Evolutionary conservation across 2,888 invertebrate species (phyloP).

Genomic region (Gandaritis pyraliata): DNA sequence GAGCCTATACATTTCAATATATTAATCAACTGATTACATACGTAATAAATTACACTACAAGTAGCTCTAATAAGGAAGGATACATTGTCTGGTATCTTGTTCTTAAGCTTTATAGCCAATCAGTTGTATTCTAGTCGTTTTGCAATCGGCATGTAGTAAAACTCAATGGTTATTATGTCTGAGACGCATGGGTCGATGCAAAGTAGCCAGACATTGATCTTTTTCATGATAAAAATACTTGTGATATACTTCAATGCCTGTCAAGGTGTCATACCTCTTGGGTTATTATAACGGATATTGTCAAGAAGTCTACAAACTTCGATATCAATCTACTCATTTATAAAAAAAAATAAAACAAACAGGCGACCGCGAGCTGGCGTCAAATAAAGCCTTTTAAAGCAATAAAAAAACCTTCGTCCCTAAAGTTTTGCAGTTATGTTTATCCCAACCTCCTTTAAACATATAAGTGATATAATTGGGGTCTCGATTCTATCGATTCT

Average conservation of each 20-base stretch:
- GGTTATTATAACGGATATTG: too few relatives aligned
- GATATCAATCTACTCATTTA: not conserved
- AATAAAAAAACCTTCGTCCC: slow-evolving; percentile 48
- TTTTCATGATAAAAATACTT: not conserved
- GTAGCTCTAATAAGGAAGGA: slow-evolving; percentile 41
- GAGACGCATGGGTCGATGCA: slow-evolving; percentile 17
- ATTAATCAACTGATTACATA: slow-evolving; percentile 30
- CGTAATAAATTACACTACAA: slow-evolving; percentile 28
- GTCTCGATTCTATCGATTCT: slow-evolving; percentile 82
- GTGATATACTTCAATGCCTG: not conserved
- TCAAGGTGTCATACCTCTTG: not conserved
- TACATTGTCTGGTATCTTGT: slow-evolving; percentile 60
- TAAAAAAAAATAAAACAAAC: slow-evolving; percentile 53
- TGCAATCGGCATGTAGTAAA: slow-evolving; percentile 75
- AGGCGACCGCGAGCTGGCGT: slow-evolving; percentile 33
- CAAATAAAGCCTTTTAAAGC: slow-evolving; percentile 47
- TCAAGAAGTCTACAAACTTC: too few relatives aligned
- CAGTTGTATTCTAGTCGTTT: slow-evolving; percentile 70
- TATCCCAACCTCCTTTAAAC: slow-evolving; percentile 82
- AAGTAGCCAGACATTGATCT: not conserved
- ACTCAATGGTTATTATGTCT: slow-evolving; percentile 64
- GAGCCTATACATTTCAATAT: slow-evolving; percentile 18
- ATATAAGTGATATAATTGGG: slow-evolving; percentile 84
- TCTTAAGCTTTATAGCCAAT: slow-evolving; percentile 65
- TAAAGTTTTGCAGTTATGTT: slow-evolving; percentile 72